A percentile compares a stretch with the other conserved stretches of the same genome.
phyloP scores from a whole-genome alignment of 2,888 invertebrate species.

The Callyntrura sp. region DNA sequence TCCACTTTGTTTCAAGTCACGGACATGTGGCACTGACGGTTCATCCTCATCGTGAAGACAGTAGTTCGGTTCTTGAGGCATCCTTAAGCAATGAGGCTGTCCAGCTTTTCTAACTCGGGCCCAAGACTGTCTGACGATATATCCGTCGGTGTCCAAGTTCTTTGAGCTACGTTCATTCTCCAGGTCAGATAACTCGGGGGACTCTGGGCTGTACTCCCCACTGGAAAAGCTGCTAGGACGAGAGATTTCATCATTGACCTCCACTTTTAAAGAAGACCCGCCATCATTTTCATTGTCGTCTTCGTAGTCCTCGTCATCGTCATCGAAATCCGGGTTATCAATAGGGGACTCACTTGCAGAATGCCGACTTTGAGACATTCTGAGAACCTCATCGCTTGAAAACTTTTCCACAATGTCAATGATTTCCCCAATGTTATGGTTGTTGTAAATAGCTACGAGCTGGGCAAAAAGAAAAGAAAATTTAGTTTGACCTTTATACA shows the following conservation, averaged over 20 bases:
- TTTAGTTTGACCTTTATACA: background rate
- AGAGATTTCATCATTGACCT: background rate
- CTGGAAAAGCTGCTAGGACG: too few relatives aligned
- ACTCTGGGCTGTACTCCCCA: background rate
- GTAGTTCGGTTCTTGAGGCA: background rate
- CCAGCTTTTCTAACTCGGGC: background rate
- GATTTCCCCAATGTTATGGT: background rate
- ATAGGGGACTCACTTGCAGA: background rate
- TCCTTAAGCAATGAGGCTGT: background rate
- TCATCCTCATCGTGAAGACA: slow-evolving; percentile 34
- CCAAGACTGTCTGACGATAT: slow-evolving; percentile 15
- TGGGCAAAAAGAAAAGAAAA: background rate
- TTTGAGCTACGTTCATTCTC: background rate
- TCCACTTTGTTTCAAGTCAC: slow-evolving; percentile 61
- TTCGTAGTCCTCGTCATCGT: background rate
- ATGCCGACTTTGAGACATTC: background rate
- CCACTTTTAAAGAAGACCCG: background rate
- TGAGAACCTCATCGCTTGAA: background rate
- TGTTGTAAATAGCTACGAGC: slow-evolving; percentile 17
- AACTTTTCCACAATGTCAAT: background rate
- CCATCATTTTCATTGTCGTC: background rate
- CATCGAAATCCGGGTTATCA: too few relatives aligned
- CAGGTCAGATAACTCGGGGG: background rate
- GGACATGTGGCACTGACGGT: slow-evolving; percentile 9
- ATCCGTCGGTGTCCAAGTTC: background rate